These are phyloP conservation scores for Delphinus delphis DNA, from an alignment of 2,113 vertebrate species.

Conservation along the genomic window DNA sequence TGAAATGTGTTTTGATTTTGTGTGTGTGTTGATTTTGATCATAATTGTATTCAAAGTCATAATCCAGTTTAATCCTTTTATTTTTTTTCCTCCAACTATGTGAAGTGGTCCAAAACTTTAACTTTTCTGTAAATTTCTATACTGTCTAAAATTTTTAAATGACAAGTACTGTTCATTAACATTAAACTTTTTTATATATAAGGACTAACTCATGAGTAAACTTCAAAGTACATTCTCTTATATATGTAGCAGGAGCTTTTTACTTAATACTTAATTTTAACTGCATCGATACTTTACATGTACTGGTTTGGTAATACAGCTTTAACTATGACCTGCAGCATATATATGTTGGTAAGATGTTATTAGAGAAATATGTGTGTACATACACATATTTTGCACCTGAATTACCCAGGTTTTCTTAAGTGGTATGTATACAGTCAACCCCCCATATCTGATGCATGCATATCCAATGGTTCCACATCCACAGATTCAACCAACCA, in stretches of 20 bases:
- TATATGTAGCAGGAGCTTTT: slow-evolving; percentile 60
- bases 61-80: slow-evolving; percentile 46
- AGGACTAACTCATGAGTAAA: slow-evolving; percentile 60
- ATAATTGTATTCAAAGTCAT: slow-evolving; percentile 61
- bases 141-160: slow-evolving; percentile 63
- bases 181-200: slow-evolving; percentile 65
- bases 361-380: slow-evolving; percentile 36
- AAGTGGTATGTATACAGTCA: not conserved
- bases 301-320: slow-evolving; percentile 45
- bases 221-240: slow-evolving; percentile 41
- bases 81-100: slow-evolving; percentile 41
- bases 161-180: slow-evolving; percentile 55
- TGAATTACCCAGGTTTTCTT: slow-evolving; percentile 39
- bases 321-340: slow-evolving; percentile 54
- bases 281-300: slow-evolving; percentile 38
- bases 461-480: not conserved
- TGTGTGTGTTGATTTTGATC: slow-evolving; percentile 64
- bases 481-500: not conserved
- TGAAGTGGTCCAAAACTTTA: slow-evolving; percentile 66
- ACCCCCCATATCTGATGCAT: not conserved
- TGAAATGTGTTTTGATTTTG: slow-evolving; percentile 70
- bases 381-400: not conserved
- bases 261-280: slow-evolving; percentile 58
- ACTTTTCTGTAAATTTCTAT: slow-evolving; percentile 77
- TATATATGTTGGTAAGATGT: not conserved